phyloP scores from a whole-genome alignment of 2,113 vertebrate genomes.

The Acanthisitta chloris region DNA sequence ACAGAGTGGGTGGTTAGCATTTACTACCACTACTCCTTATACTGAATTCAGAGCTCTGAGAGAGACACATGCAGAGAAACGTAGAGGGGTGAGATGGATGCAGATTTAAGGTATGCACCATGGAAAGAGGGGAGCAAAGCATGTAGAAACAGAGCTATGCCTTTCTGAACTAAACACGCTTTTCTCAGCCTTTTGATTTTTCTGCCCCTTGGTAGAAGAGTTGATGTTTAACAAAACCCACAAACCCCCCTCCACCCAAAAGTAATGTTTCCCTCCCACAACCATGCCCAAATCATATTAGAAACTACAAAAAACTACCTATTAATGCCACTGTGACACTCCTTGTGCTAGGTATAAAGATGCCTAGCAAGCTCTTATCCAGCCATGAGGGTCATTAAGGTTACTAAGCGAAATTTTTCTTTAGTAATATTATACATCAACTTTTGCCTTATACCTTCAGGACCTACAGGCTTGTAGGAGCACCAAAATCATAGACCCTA shows the following conservation, averaged over 20 bases:
- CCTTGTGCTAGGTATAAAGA: background rate
- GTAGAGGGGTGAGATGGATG: background rate
- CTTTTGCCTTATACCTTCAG: background rate
- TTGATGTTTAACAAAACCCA: background rate
- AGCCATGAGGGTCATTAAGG: background rate
- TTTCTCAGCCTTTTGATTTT: background rate
- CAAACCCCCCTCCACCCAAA: background rate
- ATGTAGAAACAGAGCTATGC: background rate
- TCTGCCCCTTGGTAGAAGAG: background rate
- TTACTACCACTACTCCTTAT: conserved; percentile 74
- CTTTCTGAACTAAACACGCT: background rate
- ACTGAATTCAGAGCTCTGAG: conserved; percentile 56
- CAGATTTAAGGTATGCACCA: background rate
- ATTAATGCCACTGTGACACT: background rate
- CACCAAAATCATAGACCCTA: background rate
- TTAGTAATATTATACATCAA: background rate
- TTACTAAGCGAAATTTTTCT: background rate
- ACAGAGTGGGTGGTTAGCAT: conserved; percentile 70
- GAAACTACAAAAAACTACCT: background rate
- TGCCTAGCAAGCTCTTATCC: background rate
- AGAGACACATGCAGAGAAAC: background rate
- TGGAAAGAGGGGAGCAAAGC: background rate
- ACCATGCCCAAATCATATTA: background rate
- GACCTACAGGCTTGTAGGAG: background rate
- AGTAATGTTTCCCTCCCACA: background rate